phyloP scores from a whole-genome alignment of 2,888 invertebrate species.

The Octodonta nipae region DNA sequence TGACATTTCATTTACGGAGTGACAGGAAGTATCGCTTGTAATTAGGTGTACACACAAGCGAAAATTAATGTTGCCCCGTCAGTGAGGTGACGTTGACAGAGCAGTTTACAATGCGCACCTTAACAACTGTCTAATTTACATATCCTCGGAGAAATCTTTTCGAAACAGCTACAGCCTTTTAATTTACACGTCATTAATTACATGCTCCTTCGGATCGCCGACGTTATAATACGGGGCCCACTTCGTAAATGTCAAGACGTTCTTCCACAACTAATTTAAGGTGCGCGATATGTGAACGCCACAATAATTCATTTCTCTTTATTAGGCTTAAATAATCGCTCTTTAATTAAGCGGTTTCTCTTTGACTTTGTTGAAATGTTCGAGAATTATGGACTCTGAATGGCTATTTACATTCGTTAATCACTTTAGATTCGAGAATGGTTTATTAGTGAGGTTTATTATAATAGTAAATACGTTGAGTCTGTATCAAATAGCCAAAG shows the following conservation, averaged over 20 bases:
- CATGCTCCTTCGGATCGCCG: slow-evolving; percentile 20
- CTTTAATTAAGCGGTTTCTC: slow-evolving; percentile 27
- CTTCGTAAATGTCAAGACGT: slow-evolving; percentile 32
- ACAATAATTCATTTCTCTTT: slow-evolving; percentile 29
- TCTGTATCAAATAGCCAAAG: too few relatives aligned
- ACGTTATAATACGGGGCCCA: slow-evolving; percentile 14
- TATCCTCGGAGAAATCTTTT: slow-evolving; percentile 35
- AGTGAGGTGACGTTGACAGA: slow-evolving; percentile 30
- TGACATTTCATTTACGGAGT: slow-evolving; percentile 14
- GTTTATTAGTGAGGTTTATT: too few relatives aligned
- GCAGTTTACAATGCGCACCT: slow-evolving; percentile 32
- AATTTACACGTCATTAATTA: slow-evolving; percentile 35
- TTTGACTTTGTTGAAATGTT: too few relatives aligned
- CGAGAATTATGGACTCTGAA: too few relatives aligned
- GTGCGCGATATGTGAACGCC: slow-evolving; percentile 30
- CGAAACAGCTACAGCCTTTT: slow-evolving; percentile 34
- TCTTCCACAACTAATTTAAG: slow-evolving; percentile 33
- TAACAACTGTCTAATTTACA: slow-evolving; percentile 36
- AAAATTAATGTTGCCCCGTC: slow-evolving; percentile 25
- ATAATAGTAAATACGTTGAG: too few relatives aligned
- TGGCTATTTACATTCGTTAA: too few relatives aligned
- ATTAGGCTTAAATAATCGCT: slow-evolving; percentile 21
- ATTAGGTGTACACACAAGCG: slow-evolving; percentile 21
- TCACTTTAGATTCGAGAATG: too few relatives aligned
- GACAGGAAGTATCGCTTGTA: slow-evolving; percentile 21